A percentile compares a stretch with the other conserved stretches of the same genome.
phyloP scores from a whole-genome alignment of 2,888 invertebrate genomes.

The Meteorus colon region DNA sequence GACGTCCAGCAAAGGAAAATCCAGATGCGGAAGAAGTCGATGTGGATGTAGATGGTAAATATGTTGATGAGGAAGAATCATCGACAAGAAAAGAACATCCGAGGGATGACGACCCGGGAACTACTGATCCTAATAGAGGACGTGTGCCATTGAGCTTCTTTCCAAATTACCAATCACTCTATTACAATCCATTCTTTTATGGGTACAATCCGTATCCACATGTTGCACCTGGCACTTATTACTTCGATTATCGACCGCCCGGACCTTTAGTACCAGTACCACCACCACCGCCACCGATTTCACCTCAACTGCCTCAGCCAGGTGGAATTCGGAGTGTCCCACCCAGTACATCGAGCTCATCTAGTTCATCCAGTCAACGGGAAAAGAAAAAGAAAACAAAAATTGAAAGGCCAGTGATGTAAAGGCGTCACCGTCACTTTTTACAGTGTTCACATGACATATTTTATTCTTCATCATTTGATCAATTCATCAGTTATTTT shows the following conservation, averaged over 20 bases:
- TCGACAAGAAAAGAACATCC: slow-evolving; percentile 32
- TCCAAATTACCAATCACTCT: slow-evolving; percentile 67
- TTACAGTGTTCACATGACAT: not conserved
- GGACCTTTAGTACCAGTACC: slow-evolving; percentile 59
- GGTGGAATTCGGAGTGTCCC: not conserved
- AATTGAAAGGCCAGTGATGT: not conserved
- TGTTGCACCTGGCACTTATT: slow-evolving; percentile 60
- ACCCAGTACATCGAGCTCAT: not conserved
- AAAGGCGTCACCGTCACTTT: not conserved
- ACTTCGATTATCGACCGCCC: slow-evolving; percentile 61
- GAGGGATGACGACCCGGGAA: slow-evolving; percentile 13
- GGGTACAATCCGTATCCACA: slow-evolving; percentile 63
- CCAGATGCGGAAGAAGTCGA: slow-evolving; percentile 43
- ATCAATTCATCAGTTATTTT: not conserved
- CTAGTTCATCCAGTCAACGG: not conserved
- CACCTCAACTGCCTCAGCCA: slow-evolving; percentile 57
- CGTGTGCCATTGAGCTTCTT: slow-evolving; percentile 62
- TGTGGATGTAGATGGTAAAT: slow-evolving; percentile 35
- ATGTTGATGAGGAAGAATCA: slow-evolving; percentile 24
- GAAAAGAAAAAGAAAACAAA: not conserved
- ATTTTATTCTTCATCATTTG: not conserved
- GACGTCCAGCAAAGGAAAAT: not conserved
- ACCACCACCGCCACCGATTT: slow-evolving; percentile 77
- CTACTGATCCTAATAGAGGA: slow-evolving; percentile 43
- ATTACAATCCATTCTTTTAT: slow-evolving; percentile 67